These are phyloP conservation scores for Hartigia nigra DNA, from an alignment of 2,888 invertebrate genomes.

Conservation along the genomic window DNA sequence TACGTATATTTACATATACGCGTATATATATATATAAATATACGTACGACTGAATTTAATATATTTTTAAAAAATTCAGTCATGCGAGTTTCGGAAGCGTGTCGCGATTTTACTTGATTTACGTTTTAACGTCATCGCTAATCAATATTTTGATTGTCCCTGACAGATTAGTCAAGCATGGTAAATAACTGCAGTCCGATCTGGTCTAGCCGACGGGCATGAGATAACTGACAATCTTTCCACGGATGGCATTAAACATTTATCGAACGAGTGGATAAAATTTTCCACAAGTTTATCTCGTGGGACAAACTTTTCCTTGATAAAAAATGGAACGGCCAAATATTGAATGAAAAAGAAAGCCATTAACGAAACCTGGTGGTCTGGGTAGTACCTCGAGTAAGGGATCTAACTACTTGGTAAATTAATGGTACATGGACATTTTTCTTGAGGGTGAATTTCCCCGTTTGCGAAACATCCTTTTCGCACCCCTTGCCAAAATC, in stretches of 20 bases:
- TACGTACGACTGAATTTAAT: no score
- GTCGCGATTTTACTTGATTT: not conserved
- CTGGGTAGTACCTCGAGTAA: not conserved
- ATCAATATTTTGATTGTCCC: not conserved
- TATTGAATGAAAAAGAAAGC: not conserved
- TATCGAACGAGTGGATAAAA: not conserved
- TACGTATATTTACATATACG: no score
- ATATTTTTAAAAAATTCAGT: not conserved
- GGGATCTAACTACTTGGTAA: not conserved
- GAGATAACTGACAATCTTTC: not conserved
- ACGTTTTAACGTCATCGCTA: not conserved
- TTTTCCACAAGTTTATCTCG: not conserved
- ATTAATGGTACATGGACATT: not conserved
- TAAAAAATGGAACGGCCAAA: not conserved
- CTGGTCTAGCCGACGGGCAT: not conserved
- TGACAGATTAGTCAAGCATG: not conserved
- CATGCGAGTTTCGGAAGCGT: not conserved
- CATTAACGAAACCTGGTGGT: not conserved
- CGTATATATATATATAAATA: no score
- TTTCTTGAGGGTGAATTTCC: not conserved
- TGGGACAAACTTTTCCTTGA: not conserved
- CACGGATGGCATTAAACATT: not conserved
- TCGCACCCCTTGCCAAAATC: not conserved
- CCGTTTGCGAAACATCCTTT: not conserved
- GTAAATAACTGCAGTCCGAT: not conserved